Evolutionary conservation across 1,140 invertebrate species (phyloP), one percentile per base, ranked within the genome.

Genomic region (Asobara japonica): DNA sequence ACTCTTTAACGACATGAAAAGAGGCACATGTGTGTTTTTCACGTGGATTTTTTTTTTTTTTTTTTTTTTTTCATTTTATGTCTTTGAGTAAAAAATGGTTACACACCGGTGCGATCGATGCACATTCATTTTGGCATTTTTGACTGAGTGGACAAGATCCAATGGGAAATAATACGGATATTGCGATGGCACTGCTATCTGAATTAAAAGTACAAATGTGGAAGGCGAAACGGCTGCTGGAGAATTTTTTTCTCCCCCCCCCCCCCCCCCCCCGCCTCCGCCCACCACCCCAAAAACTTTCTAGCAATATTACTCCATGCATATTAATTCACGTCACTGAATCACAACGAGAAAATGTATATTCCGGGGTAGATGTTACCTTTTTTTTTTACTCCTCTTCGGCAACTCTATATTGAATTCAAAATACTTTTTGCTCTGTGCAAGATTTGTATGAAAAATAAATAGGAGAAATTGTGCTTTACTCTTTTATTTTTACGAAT

Each of bases 291-390:
- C n/a, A n/a, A n/a, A 25, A 29, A 45, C 45, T 22, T 31, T 48
- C 22, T 45, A 72, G 69, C 69, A 60, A 71, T 72, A 41, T 72
- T 69, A 74, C 77, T 74, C 76, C 79, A 83, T 83, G 82, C 80
- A 83, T 83, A 83, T 82, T 82, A 82, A 83, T 82, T 75, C 72
- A 38, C 73, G 61, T 73, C 69, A 72, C 77, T 61, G 67, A 61
- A 48, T 77, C 75, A 68, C 70, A 65, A 65, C 69, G 71, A 73
- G 79, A 81, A 80, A 82, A 82, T 82, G 81, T 82, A 79, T 73
- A 82, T 82, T 69, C n/a, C 62, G 71, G 74, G 77, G 80, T 8
- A 81, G 68, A 81, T 78, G n/a, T n/a, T n/a, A n/a, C n/a, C n/a
- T n/a, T n/a, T n/a, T 78, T 77, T 75, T 76, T 73, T 41, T 30